A percentile compares a stretch with the other conserved stretches of the same genome.
Evolutionary conservation across 2,888 invertebrate genomes (phyloP).

Genomic region (Watsonalla binaria): DNA sequence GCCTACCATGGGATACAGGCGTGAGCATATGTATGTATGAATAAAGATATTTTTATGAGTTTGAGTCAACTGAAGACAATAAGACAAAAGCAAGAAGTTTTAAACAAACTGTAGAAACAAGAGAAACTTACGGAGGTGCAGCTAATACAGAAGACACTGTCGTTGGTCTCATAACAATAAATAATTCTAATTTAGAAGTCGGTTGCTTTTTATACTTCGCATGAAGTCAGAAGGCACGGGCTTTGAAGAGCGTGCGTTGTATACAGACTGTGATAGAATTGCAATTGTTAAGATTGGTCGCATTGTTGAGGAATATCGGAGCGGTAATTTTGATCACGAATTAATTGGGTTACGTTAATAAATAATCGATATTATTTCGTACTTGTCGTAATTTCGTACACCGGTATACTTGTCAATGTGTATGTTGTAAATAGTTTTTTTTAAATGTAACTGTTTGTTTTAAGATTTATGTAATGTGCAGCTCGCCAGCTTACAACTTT

Average conservation of each 20-base stretch:
- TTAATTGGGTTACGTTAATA: slow-evolving; percentile 3
- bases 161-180: too few relatives aligned
- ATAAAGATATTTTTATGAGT: too few relatives aligned
- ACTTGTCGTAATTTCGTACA: too few relatives aligned
- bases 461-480: not conserved
- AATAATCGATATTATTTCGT: too few relatives aligned
- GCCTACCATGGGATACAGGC: too few relatives aligned
- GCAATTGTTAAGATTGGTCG: slow-evolving; percentile 36
- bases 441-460: slow-evolving; percentile 10
- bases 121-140: not conserved
- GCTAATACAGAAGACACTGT: not conserved
- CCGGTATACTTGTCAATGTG: not conserved
- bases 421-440: slow-evolving; percentile 26
- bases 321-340: slow-evolving; percentile 17
- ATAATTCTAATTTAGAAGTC: not conserved
- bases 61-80: too few relatives aligned
- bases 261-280: slow-evolving; percentile 53
- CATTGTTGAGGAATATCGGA: slow-evolving; percentile 15
- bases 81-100: too few relatives aligned
- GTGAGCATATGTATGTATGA: too few relatives aligned
- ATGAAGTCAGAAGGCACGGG: too few relatives aligned
- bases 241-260: slow-evolving; percentile 15
- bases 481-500: not conserved
- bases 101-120: too few relatives aligned
- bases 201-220: slow-evolving; percentile 5